Conservation (phyloP, 2,888 invertebrate genomes). For the Clanis bilineata region DNA sequence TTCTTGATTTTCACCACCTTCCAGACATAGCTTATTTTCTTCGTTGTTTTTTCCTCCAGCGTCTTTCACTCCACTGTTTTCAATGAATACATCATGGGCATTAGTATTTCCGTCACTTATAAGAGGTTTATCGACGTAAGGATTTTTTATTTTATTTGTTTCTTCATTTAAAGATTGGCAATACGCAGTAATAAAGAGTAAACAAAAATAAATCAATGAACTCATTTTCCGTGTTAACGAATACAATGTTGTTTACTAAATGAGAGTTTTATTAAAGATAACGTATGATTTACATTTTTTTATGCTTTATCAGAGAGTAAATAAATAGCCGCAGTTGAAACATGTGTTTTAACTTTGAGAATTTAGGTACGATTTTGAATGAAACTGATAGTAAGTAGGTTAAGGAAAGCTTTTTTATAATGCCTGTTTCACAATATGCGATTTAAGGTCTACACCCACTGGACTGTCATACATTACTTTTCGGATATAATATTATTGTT, state of each 20-base stretch:
- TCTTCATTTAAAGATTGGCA: not conserved
- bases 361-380: not conserved
- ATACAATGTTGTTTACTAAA: not conserved
- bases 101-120: not conserved
- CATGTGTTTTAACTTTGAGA: not conserved
- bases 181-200: not conserved
- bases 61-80: not conserved
- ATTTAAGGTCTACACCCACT: not conserved
- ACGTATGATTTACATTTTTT: not conserved
- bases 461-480: not conserved
- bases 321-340: not conserved
- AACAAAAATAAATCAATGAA: not conserved
- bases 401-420: not conserved
- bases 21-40: not conserved
- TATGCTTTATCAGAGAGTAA: not conserved
- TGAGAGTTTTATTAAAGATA: not conserved
- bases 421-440: not conserved
- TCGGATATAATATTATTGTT: not conserved
- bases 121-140: not conserved
- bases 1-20: not conserved
- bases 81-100: not conserved
- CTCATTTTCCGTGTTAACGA: not conserved
- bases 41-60: not conserved
- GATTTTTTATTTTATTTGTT: not conserved
- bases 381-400: not conserved